Base-by-base conservation (phyloP, 2,888 invertebrate species). In the Ochropleura leucogaster region DNA sequence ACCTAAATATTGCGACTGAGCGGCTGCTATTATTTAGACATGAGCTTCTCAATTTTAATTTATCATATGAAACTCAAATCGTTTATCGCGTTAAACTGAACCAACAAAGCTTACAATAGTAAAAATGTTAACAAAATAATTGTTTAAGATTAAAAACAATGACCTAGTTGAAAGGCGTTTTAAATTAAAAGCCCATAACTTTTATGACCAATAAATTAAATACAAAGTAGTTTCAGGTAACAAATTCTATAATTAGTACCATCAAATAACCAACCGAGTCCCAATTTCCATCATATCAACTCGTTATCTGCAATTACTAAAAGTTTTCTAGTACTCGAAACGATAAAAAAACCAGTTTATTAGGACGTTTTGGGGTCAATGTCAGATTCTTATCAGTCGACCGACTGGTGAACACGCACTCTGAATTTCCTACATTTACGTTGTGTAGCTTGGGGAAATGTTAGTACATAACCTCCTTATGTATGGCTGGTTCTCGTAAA, bases 281-380 rank as follows among this genome's bases (percentile, higher is more conserved):
- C 44, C 66, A 66, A 49, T 80, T 68, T 81, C 63, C 57, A 53
- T 70, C 65, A 67, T 66, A 82, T 57, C 63, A 68, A 72, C 20
- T 60, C 60, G 42, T 70, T 73, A 82, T 84, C 80, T 74, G 53
- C n/a, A 77, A 84, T 60, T 51, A 82, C 42, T 81, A 85, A 70
- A 84, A 82, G 67, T 77, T 68, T 86, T 74, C 68, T 76, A 78
- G 75, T 86, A 84, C 47, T 76, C n/a, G 42, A 30, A 40, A 47
- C 85, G 72, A 81, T 86, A 76, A 78, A 84, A n/a, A 66, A 72
- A 44, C 46, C 47, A 42, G 68, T 81, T 85, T 84, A 81, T 84
- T 81, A 74, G 70, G 72, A 68, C 65, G 57, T 81, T 68, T 78
- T 20, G 44, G 42, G 86, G 84, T 81, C 73, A 84, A 60, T 75